phyloP scores from a whole-genome alignment of 2,113 vertebrate species.

The Syngnathoides biaculeatus region DNA sequence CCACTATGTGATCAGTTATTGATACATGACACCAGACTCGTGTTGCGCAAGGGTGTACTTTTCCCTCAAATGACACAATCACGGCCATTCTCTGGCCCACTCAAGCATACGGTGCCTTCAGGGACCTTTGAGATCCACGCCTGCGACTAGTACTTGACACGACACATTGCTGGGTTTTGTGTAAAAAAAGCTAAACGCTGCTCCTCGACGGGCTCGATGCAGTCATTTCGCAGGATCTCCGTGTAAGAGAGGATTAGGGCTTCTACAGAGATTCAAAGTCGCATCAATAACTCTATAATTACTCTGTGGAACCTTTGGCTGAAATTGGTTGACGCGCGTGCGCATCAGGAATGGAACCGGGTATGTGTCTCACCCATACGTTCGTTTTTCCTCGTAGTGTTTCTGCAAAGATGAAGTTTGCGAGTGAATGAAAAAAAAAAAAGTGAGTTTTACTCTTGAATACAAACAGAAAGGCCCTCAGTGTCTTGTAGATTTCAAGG shows the following conservation, averaged over 20 bases:
- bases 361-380: conserved; percentile 52
- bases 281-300: background rate
- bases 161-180: background rate
- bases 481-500: conserved; percentile 52
- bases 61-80: background rate
- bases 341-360: conserved; percentile 28
- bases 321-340: background rate
- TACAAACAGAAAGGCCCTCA: conserved; percentile 50
- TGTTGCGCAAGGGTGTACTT: background rate
- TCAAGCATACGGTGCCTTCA: background rate
- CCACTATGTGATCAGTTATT: background rate
- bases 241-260: background rate
- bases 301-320: background rate
- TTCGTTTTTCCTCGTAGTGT: conserved; percentile 51
- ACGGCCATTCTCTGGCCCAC: background rate
- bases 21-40: background rate
- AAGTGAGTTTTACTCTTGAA: conserved; percentile 66
- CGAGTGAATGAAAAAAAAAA: conserved; percentile 60
- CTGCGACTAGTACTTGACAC: background rate
- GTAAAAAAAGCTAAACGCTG: background rate
- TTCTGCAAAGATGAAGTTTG: conserved; percentile 63
- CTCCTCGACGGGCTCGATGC: background rate
- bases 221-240: background rate
- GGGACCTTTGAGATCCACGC: background rate
- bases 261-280: background rate